Conservation (phyloP, 2,888 invertebrate species). For the Lutraria lutraria region DNA sequence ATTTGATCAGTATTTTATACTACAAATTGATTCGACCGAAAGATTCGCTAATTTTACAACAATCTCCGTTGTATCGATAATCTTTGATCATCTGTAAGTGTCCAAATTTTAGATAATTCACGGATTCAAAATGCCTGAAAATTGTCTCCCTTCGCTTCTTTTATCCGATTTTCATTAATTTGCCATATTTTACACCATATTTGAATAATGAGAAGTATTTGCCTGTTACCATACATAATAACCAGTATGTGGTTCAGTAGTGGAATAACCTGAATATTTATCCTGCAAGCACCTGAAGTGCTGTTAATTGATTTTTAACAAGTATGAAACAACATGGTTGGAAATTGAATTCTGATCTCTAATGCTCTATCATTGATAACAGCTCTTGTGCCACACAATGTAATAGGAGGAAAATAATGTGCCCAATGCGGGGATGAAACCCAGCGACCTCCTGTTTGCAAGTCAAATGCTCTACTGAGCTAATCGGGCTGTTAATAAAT, state of each 20-base stretch:
- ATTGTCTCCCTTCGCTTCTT: not conserved
- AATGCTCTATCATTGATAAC: too few species aligned
- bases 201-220: not conserved
- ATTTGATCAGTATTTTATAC: not conserved
- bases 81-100: not conserved
- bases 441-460: too few species aligned
- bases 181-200: not conserved
- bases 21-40: not conserved
- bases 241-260: not conserved
- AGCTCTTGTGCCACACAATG: too few species aligned
- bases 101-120: not conserved
- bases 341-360: too few species aligned
- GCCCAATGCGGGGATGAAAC: too few species aligned
- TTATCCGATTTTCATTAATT: not conserved
- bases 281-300: too few species aligned
- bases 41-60: not conserved
- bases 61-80: not conserved
- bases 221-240: not conserved
- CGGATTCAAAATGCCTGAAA: not conserved
- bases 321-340: too few species aligned
- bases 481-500: too few species aligned
- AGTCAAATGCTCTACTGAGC: too few species aligned
- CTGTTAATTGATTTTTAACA: too few species aligned
- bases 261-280: not conserved
- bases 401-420: too few species aligned